These are phyloP conservation scores for Ardeotis arabs DNA, from an alignment of 2,113 vertebrate species.

Conservation along the genomic window DNA sequence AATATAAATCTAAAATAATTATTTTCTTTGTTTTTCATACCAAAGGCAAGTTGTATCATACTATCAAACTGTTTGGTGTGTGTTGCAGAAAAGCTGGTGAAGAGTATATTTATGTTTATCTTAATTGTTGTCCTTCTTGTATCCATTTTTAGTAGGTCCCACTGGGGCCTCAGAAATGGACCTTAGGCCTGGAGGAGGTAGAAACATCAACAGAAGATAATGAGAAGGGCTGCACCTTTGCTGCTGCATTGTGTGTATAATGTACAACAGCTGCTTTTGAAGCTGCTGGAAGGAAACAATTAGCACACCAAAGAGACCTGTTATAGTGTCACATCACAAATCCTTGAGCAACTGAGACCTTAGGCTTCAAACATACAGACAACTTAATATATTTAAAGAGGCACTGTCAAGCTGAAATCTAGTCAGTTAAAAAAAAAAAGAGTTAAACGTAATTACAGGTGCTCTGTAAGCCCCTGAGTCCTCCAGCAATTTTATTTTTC, in stretches of 20 bases:
- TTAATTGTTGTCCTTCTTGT: neutral
- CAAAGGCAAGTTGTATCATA: neutral
- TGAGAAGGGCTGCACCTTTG: neutral
- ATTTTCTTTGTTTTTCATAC: neutral
- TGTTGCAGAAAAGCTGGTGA: neutral
- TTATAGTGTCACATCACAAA: neutral
- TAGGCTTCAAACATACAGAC: neutral
- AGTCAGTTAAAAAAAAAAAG: neutral
- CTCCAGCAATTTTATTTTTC: neutral
- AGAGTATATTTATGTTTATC: neutral
- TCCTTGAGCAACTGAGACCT: constrained; percentile 1
- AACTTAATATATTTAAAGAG: neutral
- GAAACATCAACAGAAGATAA: constrained; percentile 28
- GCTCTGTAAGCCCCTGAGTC: neutral
- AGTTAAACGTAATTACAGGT: neutral
- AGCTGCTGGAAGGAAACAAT: constrained; percentile 54
- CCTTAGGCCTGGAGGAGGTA: neutral
- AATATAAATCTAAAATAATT: neutral
- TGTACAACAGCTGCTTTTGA: constrained; percentile 10
- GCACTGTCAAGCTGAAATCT: neutral
- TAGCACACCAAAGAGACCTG: constrained; percentile 8
- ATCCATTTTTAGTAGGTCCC: neutral
- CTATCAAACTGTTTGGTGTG: neutral
- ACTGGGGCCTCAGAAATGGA: neutral
- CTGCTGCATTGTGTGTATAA: neutral